Percentiles rank a stretch among this genome's conserved stretches.
phyloP scores from a whole-genome alignment of 2,113 vertebrate genomes.

The Fregetta grallaria region DNA sequence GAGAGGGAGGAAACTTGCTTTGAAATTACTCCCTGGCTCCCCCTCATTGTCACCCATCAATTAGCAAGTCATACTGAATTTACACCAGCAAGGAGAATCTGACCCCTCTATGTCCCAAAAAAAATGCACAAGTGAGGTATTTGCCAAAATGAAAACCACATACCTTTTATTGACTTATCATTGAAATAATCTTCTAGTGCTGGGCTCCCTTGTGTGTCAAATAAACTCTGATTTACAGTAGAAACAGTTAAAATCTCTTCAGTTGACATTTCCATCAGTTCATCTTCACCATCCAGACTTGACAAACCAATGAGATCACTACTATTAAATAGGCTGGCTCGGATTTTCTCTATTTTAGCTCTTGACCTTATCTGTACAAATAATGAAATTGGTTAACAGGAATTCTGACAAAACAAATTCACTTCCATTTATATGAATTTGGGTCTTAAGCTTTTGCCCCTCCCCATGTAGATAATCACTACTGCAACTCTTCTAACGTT shows the following conservation, averaged over 20 bases:
- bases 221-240: conserved; percentile 96
- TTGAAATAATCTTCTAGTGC: conserved; percentile 94
- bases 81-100: neutral
- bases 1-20: neutral
- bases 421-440: neutral
- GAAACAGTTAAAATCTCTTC: conserved; percentile 97
- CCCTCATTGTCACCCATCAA: neutral
- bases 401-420: neutral
- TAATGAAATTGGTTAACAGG: neutral
- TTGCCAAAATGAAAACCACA: neutral
- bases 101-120: too few species aligned
- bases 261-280: conserved; percentile 95
- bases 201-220: conserved; percentile 96
- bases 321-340: conserved; percentile 96
- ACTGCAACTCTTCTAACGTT: neutral
- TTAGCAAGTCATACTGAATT: neutral
- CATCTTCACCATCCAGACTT: conserved; percentile 93
- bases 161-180: conserved; percentile 93
- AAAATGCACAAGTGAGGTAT: neutral
- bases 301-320: conserved; percentile 96
- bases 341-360: conserved; percentile 97
- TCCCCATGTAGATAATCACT: neutral
- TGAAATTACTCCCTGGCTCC: neutral
- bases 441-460: too few species aligned
- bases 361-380: conserved; percentile 88